A percentile compares a stretch with the other conserved stretches of the same genome.
Conservation (phyloP, 2,888 invertebrate genomes). For the Ceraclea dissimilis region DNA sequence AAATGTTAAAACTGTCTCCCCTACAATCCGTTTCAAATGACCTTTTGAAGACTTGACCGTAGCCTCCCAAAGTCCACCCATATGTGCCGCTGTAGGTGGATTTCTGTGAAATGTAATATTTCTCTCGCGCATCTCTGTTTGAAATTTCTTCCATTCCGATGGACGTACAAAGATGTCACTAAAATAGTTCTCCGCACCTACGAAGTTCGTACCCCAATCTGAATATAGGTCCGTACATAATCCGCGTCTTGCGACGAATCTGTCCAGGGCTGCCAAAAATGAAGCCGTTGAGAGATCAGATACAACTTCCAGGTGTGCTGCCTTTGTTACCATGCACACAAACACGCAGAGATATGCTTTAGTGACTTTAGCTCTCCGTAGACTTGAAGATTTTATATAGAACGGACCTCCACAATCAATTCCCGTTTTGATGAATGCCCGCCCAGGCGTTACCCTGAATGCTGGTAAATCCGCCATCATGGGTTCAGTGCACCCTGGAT, state of each 20-base stretch:
- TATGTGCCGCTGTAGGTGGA: not conserved
- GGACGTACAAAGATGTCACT: not conserved
- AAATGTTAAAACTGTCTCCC: not conserved
- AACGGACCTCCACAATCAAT: not conserved
- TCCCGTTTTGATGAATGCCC: not conserved
- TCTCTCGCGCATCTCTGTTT: not conserved
- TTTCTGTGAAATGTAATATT: not conserved
- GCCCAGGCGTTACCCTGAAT: not conserved
- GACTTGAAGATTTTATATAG: not conserved
- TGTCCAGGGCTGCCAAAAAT: not conserved
- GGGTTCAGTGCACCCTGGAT: not conserved
- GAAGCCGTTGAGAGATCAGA: not conserved
- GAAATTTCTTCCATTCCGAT: not conserved
- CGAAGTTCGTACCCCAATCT: not conserved
- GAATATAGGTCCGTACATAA: not conserved
- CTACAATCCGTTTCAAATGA: not conserved
- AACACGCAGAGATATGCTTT: slow-evolving; percentile 1
- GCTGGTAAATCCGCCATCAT: slow-evolving; percentile 4
- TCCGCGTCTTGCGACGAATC: not conserved
- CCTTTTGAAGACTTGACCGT: not conserved
- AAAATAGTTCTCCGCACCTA: not conserved
- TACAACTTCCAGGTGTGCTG: not conserved
- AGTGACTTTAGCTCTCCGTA: not conserved
- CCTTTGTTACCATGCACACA: slow-evolving; percentile 2
- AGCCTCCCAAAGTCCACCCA: not conserved